phyloP scores from a whole-genome alignment of 2,797 vertebrate genomes.

The Spondyliosoma cantharus region DNA sequence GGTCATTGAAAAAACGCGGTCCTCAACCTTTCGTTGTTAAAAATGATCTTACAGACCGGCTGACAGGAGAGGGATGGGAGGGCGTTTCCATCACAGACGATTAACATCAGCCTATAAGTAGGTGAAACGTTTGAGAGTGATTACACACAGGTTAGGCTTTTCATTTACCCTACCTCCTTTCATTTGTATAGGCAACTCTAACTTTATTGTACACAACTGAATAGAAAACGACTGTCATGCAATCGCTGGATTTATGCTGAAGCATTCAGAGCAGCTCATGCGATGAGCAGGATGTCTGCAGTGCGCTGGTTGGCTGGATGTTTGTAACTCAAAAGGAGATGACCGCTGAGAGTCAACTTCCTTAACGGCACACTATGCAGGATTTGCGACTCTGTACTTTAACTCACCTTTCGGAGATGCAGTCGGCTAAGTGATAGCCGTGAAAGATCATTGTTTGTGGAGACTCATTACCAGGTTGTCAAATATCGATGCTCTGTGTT shows the following conservation, averaged over 20 bases:
- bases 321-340: too few species aligned
- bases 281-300: not conserved
- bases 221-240: not conserved
- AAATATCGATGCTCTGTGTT: too few species aligned
- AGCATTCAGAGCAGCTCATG: not conserved
- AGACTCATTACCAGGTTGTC: too few species aligned
- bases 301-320: too few species aligned
- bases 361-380: too few species aligned
- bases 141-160: constrained; percentile 1
- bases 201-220: not conserved
- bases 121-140: constrained; percentile 2
- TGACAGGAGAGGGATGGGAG: not conserved
- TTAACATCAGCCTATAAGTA: not conserved
- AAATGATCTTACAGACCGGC: constrained; percentile 4
- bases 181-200: not conserved
- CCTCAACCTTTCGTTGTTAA: not conserved
- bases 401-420: too few species aligned
- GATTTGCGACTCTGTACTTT: too few species aligned
- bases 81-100: not conserved
- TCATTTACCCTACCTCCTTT: constrained; percentile 7
- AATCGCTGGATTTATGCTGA: not conserved
- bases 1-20: not conserved
- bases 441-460: too few species aligned
- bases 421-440: too few species aligned
- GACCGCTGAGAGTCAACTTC: too few species aligned